Conservation (phyloP, 37 sponge, comb jelly and placozoan species). For the Cliona cf. orientalis region DNA sequence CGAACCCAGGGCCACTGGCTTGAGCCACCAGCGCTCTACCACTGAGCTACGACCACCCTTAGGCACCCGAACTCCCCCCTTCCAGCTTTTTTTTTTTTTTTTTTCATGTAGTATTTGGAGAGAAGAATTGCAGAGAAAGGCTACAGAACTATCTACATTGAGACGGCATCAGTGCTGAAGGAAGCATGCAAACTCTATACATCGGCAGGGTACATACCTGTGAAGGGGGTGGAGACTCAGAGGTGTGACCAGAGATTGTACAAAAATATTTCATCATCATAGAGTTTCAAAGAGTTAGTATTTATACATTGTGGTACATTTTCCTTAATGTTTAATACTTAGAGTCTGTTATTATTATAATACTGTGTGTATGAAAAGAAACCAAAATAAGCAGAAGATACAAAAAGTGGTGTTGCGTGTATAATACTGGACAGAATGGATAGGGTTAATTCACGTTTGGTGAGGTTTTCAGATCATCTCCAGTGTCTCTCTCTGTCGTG, state of each 20-base stretch:
- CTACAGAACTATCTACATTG: constrained; percentile 31
- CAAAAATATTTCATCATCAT: neutral
- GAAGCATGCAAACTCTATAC: constrained; percentile 63
- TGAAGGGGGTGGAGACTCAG: constrained; percentile 25
- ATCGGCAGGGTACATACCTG: constrained; percentile 19
- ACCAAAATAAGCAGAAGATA: neutral
- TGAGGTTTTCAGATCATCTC: neutral
- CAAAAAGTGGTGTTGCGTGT: neutral
- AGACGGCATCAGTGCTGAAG: constrained; percentile 53
- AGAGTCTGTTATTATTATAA: neutral
- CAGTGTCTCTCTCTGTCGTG: neutral
- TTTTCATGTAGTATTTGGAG: constrained; percentile 29
- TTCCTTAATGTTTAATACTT: neutral
- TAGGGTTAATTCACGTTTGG: neutral
- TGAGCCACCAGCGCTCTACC: no score
- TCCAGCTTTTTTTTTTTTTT: neutral
- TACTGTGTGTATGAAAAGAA: neutral
- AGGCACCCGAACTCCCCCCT: neutral
- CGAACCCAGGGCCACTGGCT: no score
- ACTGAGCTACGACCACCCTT: neutral
- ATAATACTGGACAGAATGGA: neutral
- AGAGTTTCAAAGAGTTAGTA: neutral
- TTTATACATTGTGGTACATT: neutral
- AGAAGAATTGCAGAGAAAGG: constrained; percentile 43
- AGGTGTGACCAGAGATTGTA: constrained; percentile 7